A percentile compares a stretch with the other conserved stretches of the same genome.
phyloP scores from a whole-genome alignment of 1,140 invertebrate genomes.

The Drosophila bocki region DNA sequence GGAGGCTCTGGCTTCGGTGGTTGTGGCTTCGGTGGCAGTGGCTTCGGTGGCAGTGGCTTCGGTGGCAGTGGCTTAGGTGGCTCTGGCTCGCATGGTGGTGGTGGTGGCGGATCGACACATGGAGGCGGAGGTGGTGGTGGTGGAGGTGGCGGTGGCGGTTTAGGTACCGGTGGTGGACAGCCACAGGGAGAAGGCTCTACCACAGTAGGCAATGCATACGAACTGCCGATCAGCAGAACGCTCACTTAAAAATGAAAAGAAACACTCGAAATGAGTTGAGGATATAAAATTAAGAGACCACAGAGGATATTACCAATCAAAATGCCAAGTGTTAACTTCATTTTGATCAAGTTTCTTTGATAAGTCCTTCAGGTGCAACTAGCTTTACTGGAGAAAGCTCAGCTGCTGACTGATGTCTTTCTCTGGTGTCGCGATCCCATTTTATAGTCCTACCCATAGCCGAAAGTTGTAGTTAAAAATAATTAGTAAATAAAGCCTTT shows the following conservation, averaged over 20 bases:
- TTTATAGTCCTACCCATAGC: slow-evolving; percentile 11
- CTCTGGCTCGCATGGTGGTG: neutral
- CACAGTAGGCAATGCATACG: neutral
- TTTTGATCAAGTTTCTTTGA: slow-evolving; percentile 1
- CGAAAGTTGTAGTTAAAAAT: slow-evolving; percentile 18
- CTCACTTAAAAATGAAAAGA: neutral
- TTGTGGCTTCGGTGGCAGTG: neutral
- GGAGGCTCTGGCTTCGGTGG: too few species aligned
- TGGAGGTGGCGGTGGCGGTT: neutral
- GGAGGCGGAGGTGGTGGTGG: neutral
- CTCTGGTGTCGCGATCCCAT: slow-evolving; percentile 3
- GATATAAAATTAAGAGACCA: neutral
- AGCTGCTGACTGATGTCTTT: slow-evolving; percentile 33
- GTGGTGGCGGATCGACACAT: neutral
- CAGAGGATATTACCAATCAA: slow-evolving; percentile 25
- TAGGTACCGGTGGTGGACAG: neutral
- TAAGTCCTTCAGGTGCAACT: neutral
- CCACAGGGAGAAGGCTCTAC: neutral
- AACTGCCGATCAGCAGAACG: slow-evolving; percentile 13
- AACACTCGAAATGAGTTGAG: neutral
- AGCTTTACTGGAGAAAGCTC: slow-evolving; percentile 6
- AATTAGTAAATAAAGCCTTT: slow-evolving; percentile 4
- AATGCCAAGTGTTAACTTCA: slow-evolving; percentile 18
- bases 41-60: neutral
- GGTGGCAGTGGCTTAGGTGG: neutral